These are phyloP conservation scores for Drosophila seclusa DNA, from an alignment of 2,888 invertebrate species.

Conservation along the genomic window DNA sequence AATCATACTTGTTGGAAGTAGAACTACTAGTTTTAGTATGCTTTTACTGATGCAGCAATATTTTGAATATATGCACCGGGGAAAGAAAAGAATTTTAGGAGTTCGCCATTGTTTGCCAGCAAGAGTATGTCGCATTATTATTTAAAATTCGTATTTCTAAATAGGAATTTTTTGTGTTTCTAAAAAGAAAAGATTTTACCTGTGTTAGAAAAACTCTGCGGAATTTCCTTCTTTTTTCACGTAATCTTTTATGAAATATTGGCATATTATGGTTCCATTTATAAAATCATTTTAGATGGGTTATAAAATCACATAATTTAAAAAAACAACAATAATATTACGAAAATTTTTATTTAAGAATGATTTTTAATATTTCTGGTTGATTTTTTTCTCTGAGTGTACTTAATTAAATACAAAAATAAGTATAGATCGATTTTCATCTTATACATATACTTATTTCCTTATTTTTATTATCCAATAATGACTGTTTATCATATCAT, in stretches of 20 bases:
- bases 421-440: background rate
- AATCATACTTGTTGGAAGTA: background rate
- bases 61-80: background rate
- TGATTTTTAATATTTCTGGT: background rate
- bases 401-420: background rate
- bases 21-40: background rate
- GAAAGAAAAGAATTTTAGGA: background rate
- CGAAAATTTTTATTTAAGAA: background rate
- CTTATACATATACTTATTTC: background rate
- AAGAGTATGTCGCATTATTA: background rate
- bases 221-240: background rate
- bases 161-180: background rate
- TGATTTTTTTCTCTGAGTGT: background rate
- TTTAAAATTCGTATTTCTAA: background rate
- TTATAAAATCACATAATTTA: background rate
- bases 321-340: background rate
- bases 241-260: background rate
- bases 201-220: background rate
- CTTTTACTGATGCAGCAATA: background rate
- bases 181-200: background rate
- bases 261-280: background rate
- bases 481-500: conserved; percentile 1
- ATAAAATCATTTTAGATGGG: background rate
- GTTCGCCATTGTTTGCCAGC: background rate
- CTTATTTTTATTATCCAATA: background rate